Evolutionary conservation across 2,797 vertebrate species (phyloP).

Genomic region (Gymnoscopelus microlampas): DNA sequence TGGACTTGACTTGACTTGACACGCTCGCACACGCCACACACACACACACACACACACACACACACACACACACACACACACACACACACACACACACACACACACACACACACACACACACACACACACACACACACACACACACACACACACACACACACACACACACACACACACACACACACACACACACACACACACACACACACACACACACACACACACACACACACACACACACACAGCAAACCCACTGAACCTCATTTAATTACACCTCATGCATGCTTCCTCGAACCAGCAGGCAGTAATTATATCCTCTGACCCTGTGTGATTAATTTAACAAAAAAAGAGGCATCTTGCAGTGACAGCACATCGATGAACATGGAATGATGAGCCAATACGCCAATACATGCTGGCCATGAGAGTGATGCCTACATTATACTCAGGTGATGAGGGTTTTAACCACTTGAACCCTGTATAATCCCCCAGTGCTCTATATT

Average conservation of each 20-base stretch:
- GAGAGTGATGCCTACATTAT: not conserved
- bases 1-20: not conserved
- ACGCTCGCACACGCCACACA: no score
- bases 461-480: no score
- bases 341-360: slow-evolving; percentile 22
- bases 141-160: not conserved
- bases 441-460: slow-evolving; percentile 13
- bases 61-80: not conserved
- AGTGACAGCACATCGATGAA: slow-evolving; percentile 27
- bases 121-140: not conserved
- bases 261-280: slow-evolving; percentile 40
- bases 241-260: slow-evolving; percentile 25
- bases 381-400: slow-evolving; percentile 23
- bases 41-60: not conserved
- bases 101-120: not conserved
- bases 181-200: slow-evolving; percentile 2
- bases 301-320: slow-evolving; percentile 29
- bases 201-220: slow-evolving; percentile 4
- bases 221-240: not conserved
- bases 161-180: not conserved
- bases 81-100: slow-evolving; percentile 8
- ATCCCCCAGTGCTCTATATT: no score
- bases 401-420: slow-evolving; percentile 10
- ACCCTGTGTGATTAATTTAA: slow-evolving; percentile 33
- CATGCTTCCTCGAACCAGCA: slow-evolving; percentile 55